These are phyloP conservation scores for Papilio xuthus DNA, from an alignment of 1,140 invertebrate genomes.

Conservation along the genomic window DNA sequence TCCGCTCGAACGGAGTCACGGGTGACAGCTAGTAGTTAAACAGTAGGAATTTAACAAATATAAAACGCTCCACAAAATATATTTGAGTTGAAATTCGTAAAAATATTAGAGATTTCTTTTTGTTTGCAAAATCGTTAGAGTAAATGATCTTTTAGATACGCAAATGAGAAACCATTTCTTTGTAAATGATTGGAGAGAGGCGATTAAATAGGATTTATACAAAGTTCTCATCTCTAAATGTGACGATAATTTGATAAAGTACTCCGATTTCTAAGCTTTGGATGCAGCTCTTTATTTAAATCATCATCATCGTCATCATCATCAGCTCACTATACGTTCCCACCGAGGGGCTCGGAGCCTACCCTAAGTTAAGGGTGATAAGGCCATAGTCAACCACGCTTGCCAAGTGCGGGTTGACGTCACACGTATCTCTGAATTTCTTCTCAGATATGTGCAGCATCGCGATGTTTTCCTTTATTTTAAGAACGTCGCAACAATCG, in stretches of 20 bases:
- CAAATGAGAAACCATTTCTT: slow-evolving; percentile 20
- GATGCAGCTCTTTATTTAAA: not conserved
- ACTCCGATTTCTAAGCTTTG: not conserved
- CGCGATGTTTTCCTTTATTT: no score
- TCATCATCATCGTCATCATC: no score
- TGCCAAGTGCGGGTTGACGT: no score
- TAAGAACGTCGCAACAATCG: no score
- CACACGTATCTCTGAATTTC: no score
- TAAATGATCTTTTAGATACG: slow-evolving; percentile 5
- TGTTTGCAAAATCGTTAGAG: slow-evolving; percentile 21
- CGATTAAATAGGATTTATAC: not conserved
- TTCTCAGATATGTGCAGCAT: no score
- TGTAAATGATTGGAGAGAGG: slow-evolving; percentile 1
- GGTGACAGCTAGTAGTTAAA: not conserved
- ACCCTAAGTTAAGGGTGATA: no score
- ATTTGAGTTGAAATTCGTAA: not conserved
- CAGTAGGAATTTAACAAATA: not conserved
- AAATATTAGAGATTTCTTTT: slow-evolving; percentile 18
- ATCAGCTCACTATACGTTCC: no score
- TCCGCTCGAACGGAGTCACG: no score
- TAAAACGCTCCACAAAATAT: not conserved
- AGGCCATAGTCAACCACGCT: no score
- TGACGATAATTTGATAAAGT: not conserved
- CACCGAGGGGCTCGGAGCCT: no score
- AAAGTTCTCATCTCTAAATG: not conserved